Evolutionary conservation across 2,888 invertebrate genomes (phyloP).

Genomic region (Netelia inedita): DNA sequence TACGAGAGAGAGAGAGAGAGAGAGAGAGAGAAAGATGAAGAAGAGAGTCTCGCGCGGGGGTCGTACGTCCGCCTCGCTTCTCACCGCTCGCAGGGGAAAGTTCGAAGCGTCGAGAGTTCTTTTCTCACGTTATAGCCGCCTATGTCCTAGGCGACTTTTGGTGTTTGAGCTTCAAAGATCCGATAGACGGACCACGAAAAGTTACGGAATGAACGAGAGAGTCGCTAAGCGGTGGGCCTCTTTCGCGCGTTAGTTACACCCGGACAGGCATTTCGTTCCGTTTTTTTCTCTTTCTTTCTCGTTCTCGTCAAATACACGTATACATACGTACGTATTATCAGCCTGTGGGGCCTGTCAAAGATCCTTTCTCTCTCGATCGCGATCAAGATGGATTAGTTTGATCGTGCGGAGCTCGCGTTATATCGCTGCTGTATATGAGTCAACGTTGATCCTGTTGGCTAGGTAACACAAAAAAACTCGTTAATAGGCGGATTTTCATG

Average conservation of each 20-base stretch:
- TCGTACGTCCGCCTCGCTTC: constrained; percentile 4
- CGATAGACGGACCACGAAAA: constrained; percentile 43
- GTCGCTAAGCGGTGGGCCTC: background rate
- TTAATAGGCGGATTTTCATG: too few relatives aligned
- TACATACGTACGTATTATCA: background rate
- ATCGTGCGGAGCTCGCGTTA: background rate
- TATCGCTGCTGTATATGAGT: background rate
- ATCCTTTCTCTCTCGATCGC: constrained; percentile 58
- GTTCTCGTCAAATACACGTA: constrained; percentile 35
- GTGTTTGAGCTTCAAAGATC: constrained; percentile 50
- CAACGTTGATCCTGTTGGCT: too few relatives aligned
- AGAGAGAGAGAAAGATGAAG: constrained; percentile 24
- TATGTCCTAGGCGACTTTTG: constrained; percentile 2
- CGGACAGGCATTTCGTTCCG: background rate
- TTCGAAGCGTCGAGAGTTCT: constrained; percentile 39
- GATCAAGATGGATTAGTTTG: constrained; percentile 50
- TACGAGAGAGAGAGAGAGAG: background rate
- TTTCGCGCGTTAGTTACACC: constrained; percentile 42
- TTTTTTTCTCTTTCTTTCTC: constrained; percentile 68
- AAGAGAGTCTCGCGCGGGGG: constrained; percentile 5
- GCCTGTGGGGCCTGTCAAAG: constrained; percentile 27
- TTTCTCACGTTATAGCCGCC: constrained; percentile 47
- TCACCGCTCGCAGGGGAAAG: constrained; percentile 5
- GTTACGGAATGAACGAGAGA: constrained; percentile 4
- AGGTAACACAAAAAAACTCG: too few relatives aligned